Conservation (phyloP, 1,140 invertebrate genomes). For the Scaptodrosophila lebanonensis region DNA sequence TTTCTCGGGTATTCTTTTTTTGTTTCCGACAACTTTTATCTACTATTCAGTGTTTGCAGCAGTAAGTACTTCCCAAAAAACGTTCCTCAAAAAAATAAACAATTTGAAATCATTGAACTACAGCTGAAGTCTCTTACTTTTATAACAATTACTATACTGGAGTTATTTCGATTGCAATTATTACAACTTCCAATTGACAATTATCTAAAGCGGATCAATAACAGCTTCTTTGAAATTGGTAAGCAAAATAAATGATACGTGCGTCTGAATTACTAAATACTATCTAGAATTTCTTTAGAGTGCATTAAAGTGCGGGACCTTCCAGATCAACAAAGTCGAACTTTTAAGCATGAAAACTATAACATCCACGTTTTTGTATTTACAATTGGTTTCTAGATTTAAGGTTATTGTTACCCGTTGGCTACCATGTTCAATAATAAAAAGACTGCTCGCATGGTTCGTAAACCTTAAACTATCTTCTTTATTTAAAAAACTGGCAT, state of each 20-base stretch:
- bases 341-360: constrained; percentile 22
- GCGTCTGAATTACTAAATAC: neutral
- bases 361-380: constrained; percentile 36
- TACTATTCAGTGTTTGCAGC: constrained; percentile 73
- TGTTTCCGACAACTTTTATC: constrained; percentile 67
- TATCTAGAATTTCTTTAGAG: constrained; percentile 16
- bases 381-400: constrained; percentile 33
- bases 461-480: no score
- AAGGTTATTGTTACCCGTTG: no score
- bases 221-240: constrained; percentile 49
- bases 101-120: neutral
- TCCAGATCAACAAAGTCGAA: constrained; percentile 8
- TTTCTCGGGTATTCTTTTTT: constrained; percentile 65
- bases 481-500: no score
- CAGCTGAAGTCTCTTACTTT: constrained; percentile 48
- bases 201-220: constrained; percentile 51
- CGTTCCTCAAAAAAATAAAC: constrained; percentile 2
- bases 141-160: constrained; percentile 41
- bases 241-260: neutral
- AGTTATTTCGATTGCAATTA: constrained; percentile 54
- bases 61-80: constrained; percentile 39
- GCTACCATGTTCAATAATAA: no score
- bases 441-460: no score
- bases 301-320: constrained; percentile 39
- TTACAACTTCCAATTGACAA: constrained; percentile 77